These are phyloP conservation scores for Habroteleia sp. DNA, from an alignment of 2,888 invertebrate genomes.

Conservation along the genomic window DNA sequence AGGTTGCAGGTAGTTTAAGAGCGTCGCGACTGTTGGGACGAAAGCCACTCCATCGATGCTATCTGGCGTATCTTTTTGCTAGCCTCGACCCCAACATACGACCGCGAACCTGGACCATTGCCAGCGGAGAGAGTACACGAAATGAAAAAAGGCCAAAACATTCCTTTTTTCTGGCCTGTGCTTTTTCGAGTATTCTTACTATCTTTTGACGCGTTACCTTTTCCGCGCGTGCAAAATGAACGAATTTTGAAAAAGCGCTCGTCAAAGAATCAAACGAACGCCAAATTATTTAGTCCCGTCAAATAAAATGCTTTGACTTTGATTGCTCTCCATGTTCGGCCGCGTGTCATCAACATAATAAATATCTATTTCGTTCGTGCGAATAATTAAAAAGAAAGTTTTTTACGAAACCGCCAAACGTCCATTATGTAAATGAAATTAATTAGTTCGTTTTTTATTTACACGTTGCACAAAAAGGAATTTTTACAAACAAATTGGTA, in stretches of 20 bases:
- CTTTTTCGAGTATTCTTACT: conserved; percentile 41
- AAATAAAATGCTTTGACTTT: conserved; percentile 26
- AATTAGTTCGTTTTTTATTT: too few relatives aligned
- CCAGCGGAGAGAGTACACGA: too few relatives aligned
- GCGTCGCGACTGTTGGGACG: conserved; percentile 47
- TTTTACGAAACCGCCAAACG: too few relatives aligned
- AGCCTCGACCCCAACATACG: conserved; percentile 40
- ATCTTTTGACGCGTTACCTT: conserved; percentile 22
- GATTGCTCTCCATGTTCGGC: neutral
- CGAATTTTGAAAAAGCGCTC: conserved; percentile 16
- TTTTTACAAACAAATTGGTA: too few relatives aligned
- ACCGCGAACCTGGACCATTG: conserved; percentile 46
- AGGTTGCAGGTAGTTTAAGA: conserved; percentile 57
- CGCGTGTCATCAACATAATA: conserved; percentile 1
- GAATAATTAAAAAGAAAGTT: neutral
- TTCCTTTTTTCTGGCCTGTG: conserved; percentile 20
- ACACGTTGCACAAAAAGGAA: too few relatives aligned
- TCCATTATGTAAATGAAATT: too few relatives aligned
- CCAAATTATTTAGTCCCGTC: conserved; percentile 15
- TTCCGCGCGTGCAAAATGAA: conserved; percentile 12
- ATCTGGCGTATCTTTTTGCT: conserved; percentile 53
- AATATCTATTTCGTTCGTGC: neutral
- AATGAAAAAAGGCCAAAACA: conserved; percentile 44
- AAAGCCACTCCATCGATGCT: conserved; percentile 55
- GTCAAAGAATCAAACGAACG: conserved; percentile 32